phyloP scores from a whole-genome alignment of 2,113 vertebrate species.

The Neofelis nebulosa region DNA sequence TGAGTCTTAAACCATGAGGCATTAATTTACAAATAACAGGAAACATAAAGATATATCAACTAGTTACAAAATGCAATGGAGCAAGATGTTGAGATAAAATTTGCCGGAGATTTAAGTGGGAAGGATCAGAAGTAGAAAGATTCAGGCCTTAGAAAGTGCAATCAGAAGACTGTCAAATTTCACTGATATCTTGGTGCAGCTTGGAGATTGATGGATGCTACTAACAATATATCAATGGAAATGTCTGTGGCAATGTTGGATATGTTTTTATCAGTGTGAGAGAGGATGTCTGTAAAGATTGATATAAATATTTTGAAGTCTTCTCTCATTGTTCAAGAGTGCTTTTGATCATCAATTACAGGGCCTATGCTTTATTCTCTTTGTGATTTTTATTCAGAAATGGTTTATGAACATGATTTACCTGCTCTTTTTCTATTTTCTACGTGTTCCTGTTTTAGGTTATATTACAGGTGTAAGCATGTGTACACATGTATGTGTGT shows the following conservation, averaged over 20 bases:
- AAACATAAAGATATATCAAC: constrained; percentile 31
- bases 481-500: not conserved
- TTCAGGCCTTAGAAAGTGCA: not conserved
- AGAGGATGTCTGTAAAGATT: constrained; percentile 32
- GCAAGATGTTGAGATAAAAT: constrained; percentile 37
- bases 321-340: constrained; percentile 1
- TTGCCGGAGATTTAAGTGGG: not conserved
- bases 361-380: not conserved
- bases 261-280: constrained; percentile 32
- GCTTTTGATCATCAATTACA: constrained; percentile 29
- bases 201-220: not conserved
- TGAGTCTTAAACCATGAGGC: constrained; percentile 16
- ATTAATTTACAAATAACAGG: constrained; percentile 46
- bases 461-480: not conserved
- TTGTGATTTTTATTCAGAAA: constrained; percentile 41
- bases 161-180: constrained; percentile 43
- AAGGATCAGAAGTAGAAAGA: constrained; percentile 22
- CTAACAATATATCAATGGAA: constrained; percentile 21
- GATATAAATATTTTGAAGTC: constrained; percentile 21
- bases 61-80: constrained; percentile 7
- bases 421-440: not conserved
- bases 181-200: constrained; percentile 1
- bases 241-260: not conserved
- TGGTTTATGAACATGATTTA: not conserved
- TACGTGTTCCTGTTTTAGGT: not conserved